Evolutionary conservation across 2,797 vertebrate species (phyloP), one percentile per base, ranked within the genome.

Genomic region (Paramormyrops hopkinsi): DNA sequence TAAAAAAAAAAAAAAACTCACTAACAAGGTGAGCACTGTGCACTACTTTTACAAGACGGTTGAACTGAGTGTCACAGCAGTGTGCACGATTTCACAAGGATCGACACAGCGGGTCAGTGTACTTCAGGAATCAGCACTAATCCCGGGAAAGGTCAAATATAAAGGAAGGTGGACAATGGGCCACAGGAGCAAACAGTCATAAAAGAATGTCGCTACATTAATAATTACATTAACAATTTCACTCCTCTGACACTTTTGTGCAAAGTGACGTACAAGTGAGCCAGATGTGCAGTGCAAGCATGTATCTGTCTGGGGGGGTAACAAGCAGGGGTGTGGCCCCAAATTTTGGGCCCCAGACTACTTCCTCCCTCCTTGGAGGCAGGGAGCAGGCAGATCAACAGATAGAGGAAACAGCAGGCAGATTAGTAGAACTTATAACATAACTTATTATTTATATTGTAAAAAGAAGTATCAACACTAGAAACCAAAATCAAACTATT

Each of bases 21-120:
- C 89, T 92, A 91, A 93, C 90, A 92, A 91, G 88, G 92, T 17
- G 19, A 56, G 88, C 84, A 84, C 89, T 6, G 19, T 85, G 85
- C 89, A 51, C 89, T 33, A 88, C 73, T 91, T 89, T 44, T 41
- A 19, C 12, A 33, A 93, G 88, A 91, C 7, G 91, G 91, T 91
- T 91, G 92, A 88, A 0, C 14, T 37, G 41, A 7, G 11, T 90
- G 22, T 69, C 83, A 19, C 90, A 90, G 90, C 69, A 62, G 88
- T 87, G 48, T 88, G 89, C 48, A 54, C 73, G 92, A 84, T 2
- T 22, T 48, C 86, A 46, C 7, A 11, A 82, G 22, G 29, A 53
- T 25, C 17, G 33, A 41, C 17, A 29, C 2, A 56, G n/a, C 0
- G 4, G 41, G 11, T 33, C 0, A 0, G 9, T 8, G 76, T 7